These are phyloP conservation scores for Acronicta aceris DNA, from an alignment of 2,888 invertebrate genomes.

Conservation along the genomic window DNA sequence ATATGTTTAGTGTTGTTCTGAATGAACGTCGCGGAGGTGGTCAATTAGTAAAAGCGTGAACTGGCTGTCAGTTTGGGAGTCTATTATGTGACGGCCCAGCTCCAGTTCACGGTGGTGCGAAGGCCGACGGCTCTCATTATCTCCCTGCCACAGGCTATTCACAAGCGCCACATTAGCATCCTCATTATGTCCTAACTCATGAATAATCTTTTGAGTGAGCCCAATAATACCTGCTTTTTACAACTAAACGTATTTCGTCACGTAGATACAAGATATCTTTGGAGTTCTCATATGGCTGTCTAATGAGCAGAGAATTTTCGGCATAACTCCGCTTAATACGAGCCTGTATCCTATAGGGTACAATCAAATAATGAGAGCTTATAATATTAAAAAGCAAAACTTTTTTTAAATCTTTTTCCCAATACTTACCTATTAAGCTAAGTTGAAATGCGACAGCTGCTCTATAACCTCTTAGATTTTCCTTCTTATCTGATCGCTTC, in stretches of 20 bases:
- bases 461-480: too few relatives aligned
- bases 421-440: too few relatives aligned
- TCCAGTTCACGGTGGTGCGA: conserved; percentile 76
- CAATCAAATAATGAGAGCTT: not conserved
- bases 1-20: conserved; percentile 73
- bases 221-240: conserved; percentile 63
- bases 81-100: conserved; percentile 65
- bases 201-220: conserved; percentile 77
- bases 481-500: too few relatives aligned
- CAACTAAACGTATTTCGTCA: conserved; percentile 57
- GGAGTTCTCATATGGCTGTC: conserved; percentile 21
- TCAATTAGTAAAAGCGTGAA: conserved; percentile 87
- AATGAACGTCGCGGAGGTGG: conserved; percentile 81
- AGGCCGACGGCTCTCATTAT: conserved; percentile 81
- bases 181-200: conserved; percentile 78
- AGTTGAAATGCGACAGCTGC: too few relatives aligned
- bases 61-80: conserved; percentile 82
- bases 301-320: conserved; percentile 6
- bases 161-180: conserved; percentile 79
- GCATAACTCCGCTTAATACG: conserved; percentile 6
- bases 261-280: conserved; percentile 48
- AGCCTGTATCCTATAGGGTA: not conserved
- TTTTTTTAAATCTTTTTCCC: too few relatives aligned
- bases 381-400: not conserved
- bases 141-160: conserved; percentile 70